These are phyloP conservation scores for Nomada fabriciana DNA, from an alignment of 2,888 invertebrate genomes.

Conservation along the genomic window DNA sequence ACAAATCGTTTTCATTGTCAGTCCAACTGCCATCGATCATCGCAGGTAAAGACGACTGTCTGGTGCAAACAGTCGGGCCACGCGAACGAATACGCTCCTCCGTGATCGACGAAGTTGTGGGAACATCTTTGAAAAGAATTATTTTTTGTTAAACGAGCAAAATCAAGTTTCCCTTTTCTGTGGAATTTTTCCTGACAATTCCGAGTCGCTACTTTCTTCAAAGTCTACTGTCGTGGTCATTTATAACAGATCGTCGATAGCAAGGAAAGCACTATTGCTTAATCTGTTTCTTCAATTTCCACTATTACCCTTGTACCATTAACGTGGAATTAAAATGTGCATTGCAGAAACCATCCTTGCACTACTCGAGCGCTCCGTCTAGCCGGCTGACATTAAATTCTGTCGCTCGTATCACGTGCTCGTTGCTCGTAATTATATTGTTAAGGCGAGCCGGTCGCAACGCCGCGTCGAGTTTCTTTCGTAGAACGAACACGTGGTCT, in stretches of 20 bases:
- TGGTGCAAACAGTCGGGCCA: slow-evolving; percentile 45
- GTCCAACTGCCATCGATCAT: slow-evolving; percentile 68
- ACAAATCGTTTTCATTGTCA: slow-evolving; percentile 69
- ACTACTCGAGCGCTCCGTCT: slow-evolving; percentile 50
- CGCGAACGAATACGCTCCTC: slow-evolving; percentile 28
- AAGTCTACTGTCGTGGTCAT: background rate
- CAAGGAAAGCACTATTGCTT: background rate
- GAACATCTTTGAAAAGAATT: slow-evolving; percentile 33
- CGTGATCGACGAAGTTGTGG: slow-evolving; percentile 45
- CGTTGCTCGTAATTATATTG: slow-evolving; percentile 67
- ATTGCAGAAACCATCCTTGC: slow-evolving; percentile 20
- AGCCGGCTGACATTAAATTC: slow-evolving; percentile 57
- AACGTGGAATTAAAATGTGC: slow-evolving; percentile 18
- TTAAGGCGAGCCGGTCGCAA: slow-evolving; percentile 61
- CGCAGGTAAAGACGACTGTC: slow-evolving; percentile 41
- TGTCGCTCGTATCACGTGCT: slow-evolving; percentile 58
- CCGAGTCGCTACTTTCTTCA: background rate
- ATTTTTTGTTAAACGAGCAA: slow-evolving; percentile 48
- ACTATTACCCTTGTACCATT: background rate
- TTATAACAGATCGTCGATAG: background rate
- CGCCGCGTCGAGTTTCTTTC: slow-evolving; percentile 51
- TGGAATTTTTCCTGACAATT: slow-evolving; percentile 12
- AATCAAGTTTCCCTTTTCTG: slow-evolving; percentile 30
- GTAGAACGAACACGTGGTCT: slow-evolving; percentile 25
- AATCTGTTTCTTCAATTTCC: slow-evolving; percentile 17